phyloP scores from a whole-genome alignment of 2,888 invertebrate species.

The Crioceris asparagi region DNA sequence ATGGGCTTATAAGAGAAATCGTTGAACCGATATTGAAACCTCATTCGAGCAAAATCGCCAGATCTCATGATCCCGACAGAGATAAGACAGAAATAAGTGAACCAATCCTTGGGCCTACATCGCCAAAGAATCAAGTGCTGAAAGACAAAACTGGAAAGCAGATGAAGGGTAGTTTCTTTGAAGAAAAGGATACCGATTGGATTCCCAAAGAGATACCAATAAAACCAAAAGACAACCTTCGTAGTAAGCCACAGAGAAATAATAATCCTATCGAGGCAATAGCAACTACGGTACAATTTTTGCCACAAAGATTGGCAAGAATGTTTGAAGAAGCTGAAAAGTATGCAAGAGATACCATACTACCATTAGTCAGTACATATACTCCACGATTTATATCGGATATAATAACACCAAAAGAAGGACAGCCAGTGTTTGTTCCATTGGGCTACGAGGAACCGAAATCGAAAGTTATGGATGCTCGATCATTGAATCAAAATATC shows the following conservation, averaged over 20 bases:
- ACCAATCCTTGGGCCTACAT: constrained; percentile 45
- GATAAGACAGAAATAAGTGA: constrained; percentile 51
- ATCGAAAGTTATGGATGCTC: constrained; percentile 1
- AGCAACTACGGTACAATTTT: constrained; percentile 59
- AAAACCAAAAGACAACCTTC: constrained; percentile 20
- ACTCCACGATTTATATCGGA: constrained; percentile 55
- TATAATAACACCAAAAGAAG: constrained; percentile 29
- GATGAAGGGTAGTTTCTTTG: background rate
- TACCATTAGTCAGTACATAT: constrained; percentile 68
- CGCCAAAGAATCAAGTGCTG: constrained; percentile 18
- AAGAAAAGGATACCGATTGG: constrained; percentile 28
- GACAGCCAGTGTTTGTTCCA: constrained; percentile 32
- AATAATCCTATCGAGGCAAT: constrained; percentile 31
- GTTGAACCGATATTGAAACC: constrained; percentile 64
- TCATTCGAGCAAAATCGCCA: constrained; percentile 44
- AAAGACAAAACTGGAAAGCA: background rate
- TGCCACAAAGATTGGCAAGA: constrained; percentile 67
- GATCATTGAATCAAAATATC: background rate
- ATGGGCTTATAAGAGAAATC: constrained; percentile 45
- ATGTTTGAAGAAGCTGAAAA: constrained; percentile 73
- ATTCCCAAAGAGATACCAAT: constrained; percentile 21
- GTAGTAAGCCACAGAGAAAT: constrained; percentile 33
- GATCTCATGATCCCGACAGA: constrained; percentile 38
- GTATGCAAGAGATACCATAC: constrained; percentile 65
- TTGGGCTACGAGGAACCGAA: constrained; percentile 29